A percentile compares a stretch with the other conserved stretches of the same genome.
phyloP scores from a whole-genome alignment of 30 jellyfish, hydroid and myxozoan genomes.

The Pelagia noctiluca region DNA sequence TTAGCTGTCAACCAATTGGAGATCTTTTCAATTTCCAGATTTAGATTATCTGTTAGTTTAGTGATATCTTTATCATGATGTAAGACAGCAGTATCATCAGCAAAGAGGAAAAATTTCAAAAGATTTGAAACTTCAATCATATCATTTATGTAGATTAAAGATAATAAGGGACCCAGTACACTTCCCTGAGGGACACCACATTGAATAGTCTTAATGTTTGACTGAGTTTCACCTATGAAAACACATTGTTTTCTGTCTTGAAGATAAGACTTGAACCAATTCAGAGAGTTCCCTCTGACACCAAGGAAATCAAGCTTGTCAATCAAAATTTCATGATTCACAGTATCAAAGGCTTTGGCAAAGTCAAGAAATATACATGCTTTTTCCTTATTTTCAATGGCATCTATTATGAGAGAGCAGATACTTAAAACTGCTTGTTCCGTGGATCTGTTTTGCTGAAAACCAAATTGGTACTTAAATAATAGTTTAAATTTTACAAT shows the following conservation, averaged over 20 bases:
- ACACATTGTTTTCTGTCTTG: constrained; percentile 31
- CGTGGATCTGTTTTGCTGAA: constrained; percentile 3
- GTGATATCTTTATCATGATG: constrained; percentile 1
- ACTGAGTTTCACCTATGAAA: constrained; percentile 10
- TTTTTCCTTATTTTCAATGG: neutral
- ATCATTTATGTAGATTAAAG: constrained; percentile 20
- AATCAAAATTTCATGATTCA: no score
- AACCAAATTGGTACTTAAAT: neutral
- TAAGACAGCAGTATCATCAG: constrained; percentile 29
- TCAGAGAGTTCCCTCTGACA: constrained; percentile 21
- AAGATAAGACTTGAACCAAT: constrained; percentile 10
- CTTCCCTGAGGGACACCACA: constrained; percentile 49
- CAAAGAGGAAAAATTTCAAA: constrained; percentile 6
- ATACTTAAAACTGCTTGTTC: neutral
- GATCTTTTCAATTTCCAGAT: constrained; percentile 13
- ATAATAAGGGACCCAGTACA: constrained; percentile 31
- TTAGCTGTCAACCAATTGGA: constrained; percentile 1
- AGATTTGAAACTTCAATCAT: constrained; percentile 11
- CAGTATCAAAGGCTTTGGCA: constrained; percentile 9
- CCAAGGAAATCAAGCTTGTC: constrained; percentile 7
- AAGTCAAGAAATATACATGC: neutral
- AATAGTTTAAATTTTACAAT: neutral
- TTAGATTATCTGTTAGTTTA: constrained; percentile 11
- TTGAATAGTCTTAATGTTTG: constrained; percentile 1
- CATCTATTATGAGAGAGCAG: neutral